These are phyloP conservation scores for Mus spretus DNA, from an alignment of 2,797 vertebrate species.

Conservation along the genomic window DNA sequence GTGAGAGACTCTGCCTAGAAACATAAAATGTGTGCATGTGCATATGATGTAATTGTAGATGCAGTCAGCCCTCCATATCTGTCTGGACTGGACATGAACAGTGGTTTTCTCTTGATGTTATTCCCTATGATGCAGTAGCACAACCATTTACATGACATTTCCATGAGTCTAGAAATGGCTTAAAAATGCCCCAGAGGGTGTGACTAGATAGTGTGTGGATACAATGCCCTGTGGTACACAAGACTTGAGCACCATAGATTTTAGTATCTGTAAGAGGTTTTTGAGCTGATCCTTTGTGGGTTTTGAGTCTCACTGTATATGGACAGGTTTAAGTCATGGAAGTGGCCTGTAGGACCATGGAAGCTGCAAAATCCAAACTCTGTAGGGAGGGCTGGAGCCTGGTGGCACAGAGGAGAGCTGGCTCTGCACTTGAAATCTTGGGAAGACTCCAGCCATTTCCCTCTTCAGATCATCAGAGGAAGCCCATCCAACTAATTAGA, in stretches of 20 bases:
- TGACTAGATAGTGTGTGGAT: background rate
- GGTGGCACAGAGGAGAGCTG: background rate
- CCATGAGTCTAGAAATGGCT: background rate
- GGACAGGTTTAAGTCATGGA: background rate
- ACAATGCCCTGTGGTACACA: too few species aligned
- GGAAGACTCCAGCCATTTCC: background rate
- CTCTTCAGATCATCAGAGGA: background rate
- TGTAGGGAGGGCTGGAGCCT: background rate
- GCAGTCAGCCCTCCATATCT: too few species aligned
- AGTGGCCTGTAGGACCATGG: background rate
- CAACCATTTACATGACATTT: background rate
- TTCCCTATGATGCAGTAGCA: background rate
- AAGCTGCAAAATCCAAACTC: background rate
- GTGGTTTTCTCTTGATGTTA: background rate
- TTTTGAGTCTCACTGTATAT: background rate
- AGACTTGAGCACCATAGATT: background rate
- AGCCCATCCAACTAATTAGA: background rate
- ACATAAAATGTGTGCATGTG: background rate
- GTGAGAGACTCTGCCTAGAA: background rate
- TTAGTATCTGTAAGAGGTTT: background rate
- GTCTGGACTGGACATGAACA: background rate
- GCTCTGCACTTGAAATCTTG: background rate
- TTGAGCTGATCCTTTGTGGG: background rate
- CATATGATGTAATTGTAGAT: background rate
- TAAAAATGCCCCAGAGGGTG: background rate